Base-by-base conservation (phyloP, 1,140 invertebrate genomes). In the Centruroides sculpturatus region DNA sequence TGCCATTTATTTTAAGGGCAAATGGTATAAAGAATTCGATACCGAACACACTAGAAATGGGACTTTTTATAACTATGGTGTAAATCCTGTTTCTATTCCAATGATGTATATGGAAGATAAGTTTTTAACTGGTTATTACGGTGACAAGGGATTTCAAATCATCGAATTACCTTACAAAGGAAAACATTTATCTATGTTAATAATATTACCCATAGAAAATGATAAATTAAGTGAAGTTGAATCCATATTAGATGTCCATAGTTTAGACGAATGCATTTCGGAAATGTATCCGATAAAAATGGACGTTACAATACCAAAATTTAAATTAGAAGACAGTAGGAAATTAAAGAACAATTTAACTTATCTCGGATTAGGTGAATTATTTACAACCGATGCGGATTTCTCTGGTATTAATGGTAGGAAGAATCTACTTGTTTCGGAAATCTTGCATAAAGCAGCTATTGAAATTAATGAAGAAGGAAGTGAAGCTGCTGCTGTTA, bases 1-100 rank as follows among this genome's bases (percentile, higher is more conserved):
- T 74, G 87, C 87, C 9, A 78, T 92, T 55, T 89, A 91, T 71
- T 93, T 92, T 72, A 90, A 89, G 75, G 88, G 85, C 10, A 75
- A 77, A 48, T 93, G 89, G 89, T 76, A 79, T 54, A 73, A 78
- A 5, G 78, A 82, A 1, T 92, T 92, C 71, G 78, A 84, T n/a
- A 34, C 49, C 48, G n/a, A 35, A 23, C 8, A 52, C 12, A 60
- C 48, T 35, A 53, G 35, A 23, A n/a, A n/a, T 23, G 13, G 12
- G 12, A 9, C 7, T 35, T 60, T 60, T 46, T 55, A 35, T 36
- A 53, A 53, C 35, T 0, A 53, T 53, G 51, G 35, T 5, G 35
- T 34, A 34, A 7, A 53, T 23, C 5, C 5, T 1, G 23, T 36
- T 34, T 36, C 23, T 23, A 3, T 53, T 1, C 51, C 51, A 23